Evolutionary conservation across 1,140 invertebrate species (phyloP).

Genomic region (Sminthurides bifidus): DNA sequence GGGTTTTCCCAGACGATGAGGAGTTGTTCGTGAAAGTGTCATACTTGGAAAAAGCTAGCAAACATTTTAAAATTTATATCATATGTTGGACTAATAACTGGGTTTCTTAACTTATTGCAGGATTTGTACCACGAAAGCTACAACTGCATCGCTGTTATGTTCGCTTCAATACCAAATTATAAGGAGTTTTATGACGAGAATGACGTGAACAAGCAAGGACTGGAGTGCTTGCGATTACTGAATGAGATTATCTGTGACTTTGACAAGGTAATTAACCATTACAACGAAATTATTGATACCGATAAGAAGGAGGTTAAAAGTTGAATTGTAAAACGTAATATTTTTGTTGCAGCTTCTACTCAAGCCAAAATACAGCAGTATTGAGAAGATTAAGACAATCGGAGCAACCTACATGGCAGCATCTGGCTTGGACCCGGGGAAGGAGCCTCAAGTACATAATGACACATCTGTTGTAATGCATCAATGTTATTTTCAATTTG

Average conservation of each 20-base stretch:
- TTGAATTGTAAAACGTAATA: neutral
- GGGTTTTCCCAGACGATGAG: too few species aligned
- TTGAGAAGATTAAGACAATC: conserved; percentile 98
- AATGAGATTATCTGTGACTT: conserved; percentile 99
- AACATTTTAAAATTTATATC: too few species aligned
- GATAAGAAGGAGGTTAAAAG: neutral
- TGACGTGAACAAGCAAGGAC: conserved; percentile 90
- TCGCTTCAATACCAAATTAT: conserved; percentile 96
- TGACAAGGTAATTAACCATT: conserved; percentile 61
- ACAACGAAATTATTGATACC: neutral
- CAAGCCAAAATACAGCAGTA: conserved; percentile 86
- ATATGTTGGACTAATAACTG: too few species aligned
- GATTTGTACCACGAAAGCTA: conserved; percentile 92
- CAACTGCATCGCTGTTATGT: conserved; percentile 90
- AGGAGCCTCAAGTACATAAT: conserved; percentile 46
- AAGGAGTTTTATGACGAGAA: conserved; percentile 97
- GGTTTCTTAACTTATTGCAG: conserved; percentile 35
- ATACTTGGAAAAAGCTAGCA: neutral
- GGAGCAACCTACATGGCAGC: conserved; percentile 98
- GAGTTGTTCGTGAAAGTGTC: too few species aligned
- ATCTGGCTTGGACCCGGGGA: conserved; percentile 76
- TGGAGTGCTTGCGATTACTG: conserved; percentile 84
- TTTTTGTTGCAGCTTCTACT: conserved; percentile 56
- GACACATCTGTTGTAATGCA: too few species aligned
- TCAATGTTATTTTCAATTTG: too few species aligned